Percentiles rank a stretch among this genome's conserved stretches.
phyloP scores from a whole-genome alignment of 2,797 vertebrate genomes.

The Pagetopsis macropterus region DNA sequence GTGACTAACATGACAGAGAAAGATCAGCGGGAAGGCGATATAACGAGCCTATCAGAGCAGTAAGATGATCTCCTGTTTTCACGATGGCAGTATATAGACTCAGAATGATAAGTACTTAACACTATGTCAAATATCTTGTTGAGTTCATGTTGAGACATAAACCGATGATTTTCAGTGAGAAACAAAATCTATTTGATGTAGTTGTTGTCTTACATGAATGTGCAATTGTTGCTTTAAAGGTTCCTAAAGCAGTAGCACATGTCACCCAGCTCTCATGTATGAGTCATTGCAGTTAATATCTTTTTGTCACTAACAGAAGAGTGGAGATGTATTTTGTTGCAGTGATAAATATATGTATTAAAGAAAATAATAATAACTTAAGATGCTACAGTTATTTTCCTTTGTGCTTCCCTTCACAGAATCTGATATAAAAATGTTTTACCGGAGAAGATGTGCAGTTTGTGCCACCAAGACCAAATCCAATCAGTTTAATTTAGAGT shows the following conservation, averaged over 20 bases:
- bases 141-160: no score
- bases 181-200: no score
- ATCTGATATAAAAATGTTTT: not conserved
- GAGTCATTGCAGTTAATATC: not conserved
- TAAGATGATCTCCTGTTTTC: not conserved
- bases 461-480: not conserved
- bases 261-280: no score
- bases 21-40: not conserved
- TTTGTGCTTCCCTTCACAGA: not conserved
- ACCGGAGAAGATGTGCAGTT: not conserved
- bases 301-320: not conserved
- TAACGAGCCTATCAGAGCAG: not conserved
- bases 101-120: not conserved
- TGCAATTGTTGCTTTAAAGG: no score
- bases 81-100: not conserved
- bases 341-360: not conserved
- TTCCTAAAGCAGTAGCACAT: no score
- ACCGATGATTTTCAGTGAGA: no score
- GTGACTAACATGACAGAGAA: not conserved
- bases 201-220: no score
- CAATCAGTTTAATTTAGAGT: not conserved
- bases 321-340: no score
- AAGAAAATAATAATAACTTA: not conserved
- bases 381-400: not conserved
- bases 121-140: not conserved